These are phyloP conservation scores for Conomelus anceps DNA, from an alignment of 2,888 invertebrate species.

Conservation along the genomic window DNA sequence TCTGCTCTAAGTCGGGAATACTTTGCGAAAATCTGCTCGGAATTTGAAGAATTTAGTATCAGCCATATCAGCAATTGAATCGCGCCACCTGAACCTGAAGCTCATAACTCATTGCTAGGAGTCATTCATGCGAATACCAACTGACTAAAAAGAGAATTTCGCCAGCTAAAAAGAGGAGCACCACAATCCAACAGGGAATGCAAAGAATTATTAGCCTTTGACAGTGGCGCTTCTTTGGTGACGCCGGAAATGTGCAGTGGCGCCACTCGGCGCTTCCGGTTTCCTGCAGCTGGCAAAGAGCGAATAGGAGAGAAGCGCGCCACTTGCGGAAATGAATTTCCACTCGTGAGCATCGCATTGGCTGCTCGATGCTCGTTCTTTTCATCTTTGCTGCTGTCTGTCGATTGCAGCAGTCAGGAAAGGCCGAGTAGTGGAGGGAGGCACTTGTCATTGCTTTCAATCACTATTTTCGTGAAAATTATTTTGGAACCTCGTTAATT, in stretches of 20 bases:
- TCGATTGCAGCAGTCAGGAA: background rate
- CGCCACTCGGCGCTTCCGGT: background rate
- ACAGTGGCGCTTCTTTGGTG: background rate
- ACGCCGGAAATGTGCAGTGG: background rate
- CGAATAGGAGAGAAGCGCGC: background rate
- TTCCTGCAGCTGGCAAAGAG: background rate
- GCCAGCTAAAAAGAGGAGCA: background rate
- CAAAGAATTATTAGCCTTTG: background rate
- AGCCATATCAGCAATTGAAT: background rate
- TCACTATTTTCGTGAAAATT: background rate
- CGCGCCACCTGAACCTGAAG: background rate
- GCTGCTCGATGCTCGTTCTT: background rate
- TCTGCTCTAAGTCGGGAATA: background rate
- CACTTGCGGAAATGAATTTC: background rate
- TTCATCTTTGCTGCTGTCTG: background rate
- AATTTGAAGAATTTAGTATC: background rate
- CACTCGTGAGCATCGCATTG: background rate
- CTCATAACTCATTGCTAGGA: background rate
- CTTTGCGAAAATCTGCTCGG: background rate
- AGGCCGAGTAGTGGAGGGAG: too few species aligned
- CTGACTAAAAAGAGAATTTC: too few species aligned
- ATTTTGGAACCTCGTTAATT: too few species aligned
- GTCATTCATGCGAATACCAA: background rate
- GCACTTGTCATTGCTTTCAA: background rate
- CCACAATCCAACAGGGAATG: background rate